Conservation (phyloP, 2,797 vertebrate species). For the Mormyrops attenuatus region DNA sequence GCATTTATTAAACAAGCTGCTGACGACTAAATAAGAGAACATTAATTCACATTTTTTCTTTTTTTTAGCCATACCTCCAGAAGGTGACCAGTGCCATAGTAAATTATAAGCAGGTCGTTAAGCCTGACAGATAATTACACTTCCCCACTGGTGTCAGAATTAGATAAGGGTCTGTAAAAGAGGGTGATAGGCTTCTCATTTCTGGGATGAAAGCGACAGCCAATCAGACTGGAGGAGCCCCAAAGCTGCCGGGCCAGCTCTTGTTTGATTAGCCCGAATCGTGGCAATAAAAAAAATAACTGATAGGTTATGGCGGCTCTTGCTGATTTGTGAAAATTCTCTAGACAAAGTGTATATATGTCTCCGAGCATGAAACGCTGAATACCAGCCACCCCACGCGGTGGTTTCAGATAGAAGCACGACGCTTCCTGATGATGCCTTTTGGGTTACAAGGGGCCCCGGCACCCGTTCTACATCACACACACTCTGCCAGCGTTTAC, state of each 20-base stretch:
- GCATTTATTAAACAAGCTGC: not conserved
- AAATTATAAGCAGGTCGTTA: not conserved
- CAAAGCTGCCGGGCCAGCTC: not conserved
- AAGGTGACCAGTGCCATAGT: not conserved
- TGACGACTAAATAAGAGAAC: not conserved
- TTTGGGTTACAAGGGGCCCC: not conserved
- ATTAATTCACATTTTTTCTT: not conserved
- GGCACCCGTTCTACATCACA: not conserved
- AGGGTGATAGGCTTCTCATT: not conserved
- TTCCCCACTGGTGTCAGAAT: not conserved
- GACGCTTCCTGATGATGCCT: not conserved
- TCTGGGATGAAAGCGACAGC: not conserved
- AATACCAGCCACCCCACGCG: not conserved
- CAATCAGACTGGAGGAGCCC: not conserved
- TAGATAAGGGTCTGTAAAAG: not conserved
- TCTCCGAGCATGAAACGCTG: not conserved
- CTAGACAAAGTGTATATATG: not conserved
- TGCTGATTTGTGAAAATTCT: not conserved
- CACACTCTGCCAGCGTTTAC: not conserved
- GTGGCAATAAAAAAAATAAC: not conserved
- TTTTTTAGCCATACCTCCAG: not conserved
- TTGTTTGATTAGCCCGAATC: conserved; percentile 2
- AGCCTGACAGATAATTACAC: not conserved
- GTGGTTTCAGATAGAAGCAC: not conserved
- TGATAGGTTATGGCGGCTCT: not conserved